Conservation (phyloP, 1,140 invertebrate species). For the Leptoteleia sp. region DNA sequence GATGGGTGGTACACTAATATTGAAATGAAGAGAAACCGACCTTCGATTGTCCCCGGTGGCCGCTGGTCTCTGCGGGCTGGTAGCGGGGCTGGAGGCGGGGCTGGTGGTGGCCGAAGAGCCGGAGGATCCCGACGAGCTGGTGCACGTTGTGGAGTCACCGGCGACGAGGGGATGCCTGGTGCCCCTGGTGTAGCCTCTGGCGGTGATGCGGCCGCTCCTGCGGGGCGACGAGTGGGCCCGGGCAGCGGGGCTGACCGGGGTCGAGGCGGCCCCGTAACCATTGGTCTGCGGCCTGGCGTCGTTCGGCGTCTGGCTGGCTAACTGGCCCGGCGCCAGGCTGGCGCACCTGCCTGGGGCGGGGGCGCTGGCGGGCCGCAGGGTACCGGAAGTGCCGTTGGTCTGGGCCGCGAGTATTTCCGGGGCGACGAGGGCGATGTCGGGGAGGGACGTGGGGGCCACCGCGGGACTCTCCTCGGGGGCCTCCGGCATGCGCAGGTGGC, state of each 20-base stretch:
- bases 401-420: constrained; percentile 78
- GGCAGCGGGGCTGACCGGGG: no score
- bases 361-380: constrained; percentile 74
- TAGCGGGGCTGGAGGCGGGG: constrained; percentile 65
- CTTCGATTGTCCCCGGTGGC: constrained; percentile 15
- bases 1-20: no score
- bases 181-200: constrained; percentile 33
- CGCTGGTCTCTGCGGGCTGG: constrained; percentile 64
- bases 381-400: constrained; percentile 73
- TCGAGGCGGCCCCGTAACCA: neutral
- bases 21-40: constrained; percentile 5
- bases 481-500: constrained; percentile 76
- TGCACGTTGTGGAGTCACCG: constrained; percentile 66
- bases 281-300: neutral
- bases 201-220: constrained; percentile 35
- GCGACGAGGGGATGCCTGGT: constrained; percentile 53
- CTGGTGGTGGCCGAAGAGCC: constrained; percentile 60
- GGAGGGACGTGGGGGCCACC: constrained; percentile 72
- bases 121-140: constrained; percentile 66
- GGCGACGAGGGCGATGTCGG: constrained; percentile 78
- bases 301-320: no score
- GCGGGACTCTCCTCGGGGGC: constrained; percentile 31
- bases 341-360: constrained; percentile 70
- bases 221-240: no score
- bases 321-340: no score